Evolutionary conservation across 2,888 invertebrate genomes (phyloP), one percentile per base, ranked within the genome.

Genomic region (Choreutis nemorana): DNA sequence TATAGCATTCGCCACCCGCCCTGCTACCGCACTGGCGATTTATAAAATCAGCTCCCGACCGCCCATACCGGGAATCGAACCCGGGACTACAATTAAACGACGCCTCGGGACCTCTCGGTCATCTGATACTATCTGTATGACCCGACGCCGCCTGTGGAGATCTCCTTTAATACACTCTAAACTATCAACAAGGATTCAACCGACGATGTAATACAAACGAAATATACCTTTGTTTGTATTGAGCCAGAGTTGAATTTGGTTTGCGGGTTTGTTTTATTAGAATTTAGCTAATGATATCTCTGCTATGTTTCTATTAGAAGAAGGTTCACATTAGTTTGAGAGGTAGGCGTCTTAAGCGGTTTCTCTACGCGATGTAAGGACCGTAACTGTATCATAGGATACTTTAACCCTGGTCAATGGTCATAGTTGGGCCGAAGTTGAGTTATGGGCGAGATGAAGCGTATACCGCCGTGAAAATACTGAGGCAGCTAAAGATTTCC

Each of bases 21-120:
- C 40, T 44, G 68, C 67, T 67, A 70, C 68, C 44, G 64, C 55
- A 39, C 36, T 26, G 45, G 46, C 58, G 48, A 67, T 67, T 65
- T 64, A 68, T 68, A 62, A 62, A 51, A 41, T 45, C 48, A 42
- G 54, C 55, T 50, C 44, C 53, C 43, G 49, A 44, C 60, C 68
- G 66, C 70, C 68, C 66, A 66, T 65, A 38, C 32, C 30, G 35
- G 31, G 21, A 30, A 25, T 35, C 31, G 31, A 31, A 64, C 61
- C 55, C 50, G 46, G 48, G 39, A 38, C 58, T 44, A 59, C 68
- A 70, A 70, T 70, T 68, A 70, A 71, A 70, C 54, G 61, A 61
- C 54, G 64, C 66, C 66, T 51, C 53, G 36, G 63, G 66, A 52
- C 55, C 61, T 55, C 51, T 52, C 48, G 63, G 66, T 66, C 64